These are phyloP conservation scores for Galaxea fascicularis DNA, from an alignment of 92 coral and sea anemone species.

Conservation along the genomic window DNA sequence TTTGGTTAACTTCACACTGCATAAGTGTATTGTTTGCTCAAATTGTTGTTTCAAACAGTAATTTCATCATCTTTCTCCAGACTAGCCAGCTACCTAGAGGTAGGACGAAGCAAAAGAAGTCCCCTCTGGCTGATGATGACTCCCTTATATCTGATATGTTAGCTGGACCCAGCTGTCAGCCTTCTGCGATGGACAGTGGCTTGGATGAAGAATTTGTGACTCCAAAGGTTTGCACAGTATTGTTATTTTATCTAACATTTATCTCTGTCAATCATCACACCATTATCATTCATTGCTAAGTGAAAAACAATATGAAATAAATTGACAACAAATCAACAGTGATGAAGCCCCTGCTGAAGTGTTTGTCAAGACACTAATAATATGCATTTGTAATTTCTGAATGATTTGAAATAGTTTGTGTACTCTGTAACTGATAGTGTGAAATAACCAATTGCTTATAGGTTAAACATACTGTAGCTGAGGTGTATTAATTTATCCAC, in stretches of 20 bases:
- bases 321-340: too few relatives aligned
- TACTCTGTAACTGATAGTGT: not conserved
- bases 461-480: not conserved
- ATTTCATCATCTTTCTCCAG: not conserved
- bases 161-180: conserved; percentile 6
- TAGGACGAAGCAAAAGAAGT: not conserved
- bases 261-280: too few relatives aligned
- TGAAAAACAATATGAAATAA: too few relatives aligned
- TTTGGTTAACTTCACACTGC: too few relatives aligned
- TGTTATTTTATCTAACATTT: too few relatives aligned
- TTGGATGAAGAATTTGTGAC: conserved; percentile 19
- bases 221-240: conserved; percentile 19
- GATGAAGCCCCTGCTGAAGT: too few relatives aligned
- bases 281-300: too few relatives aligned
- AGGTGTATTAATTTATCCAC: not conserved
- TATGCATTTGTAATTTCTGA: too few relatives aligned
- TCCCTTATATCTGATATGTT: conserved; percentile 9
- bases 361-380: too few relatives aligned
- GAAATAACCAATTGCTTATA: not conserved
- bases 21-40: not conserved
- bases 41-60: too few relatives aligned
- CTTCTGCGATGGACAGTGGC: not conserved
- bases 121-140: conserved; percentile 21
- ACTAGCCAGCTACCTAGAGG: conserved; percentile 17
- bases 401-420: too few relatives aligned